A percentile compares a stretch with the other conserved stretches of the same genome.
These are phyloP conservation scores for Archegozetes longisetosus DNA, from an alignment of 1,140 invertebrate species.

Conservation along the genomic window DNA sequence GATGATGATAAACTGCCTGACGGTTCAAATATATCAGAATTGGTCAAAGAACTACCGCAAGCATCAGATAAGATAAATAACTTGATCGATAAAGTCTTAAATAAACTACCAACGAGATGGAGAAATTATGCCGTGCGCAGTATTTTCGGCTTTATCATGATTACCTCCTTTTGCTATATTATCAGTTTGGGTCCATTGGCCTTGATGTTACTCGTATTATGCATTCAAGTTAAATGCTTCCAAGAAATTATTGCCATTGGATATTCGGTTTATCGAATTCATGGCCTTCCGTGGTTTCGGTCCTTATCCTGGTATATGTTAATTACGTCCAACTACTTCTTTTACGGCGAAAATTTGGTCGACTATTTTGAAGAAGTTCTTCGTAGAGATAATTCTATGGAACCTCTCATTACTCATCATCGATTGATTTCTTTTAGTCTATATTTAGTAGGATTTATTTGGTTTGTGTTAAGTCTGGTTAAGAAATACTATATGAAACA, in stretches of 20 bases:
- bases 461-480: conserved; percentile 91
- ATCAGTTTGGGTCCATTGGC: conserved; percentile 90
- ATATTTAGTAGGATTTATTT: conserved; percentile 92
- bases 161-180: conserved; percentile 77
- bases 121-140: conserved; percentile 89
- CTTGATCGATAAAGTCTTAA: conserved; percentile 32
- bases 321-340: conserved; percentile 96
- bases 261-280: conserved; percentile 91
- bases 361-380: conserved; percentile 91
- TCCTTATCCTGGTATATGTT: conserved; percentile 99
- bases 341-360: conserved; percentile 93
- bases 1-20: conserved; percentile 23
- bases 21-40: conserved; percentile 22
- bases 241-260: conserved; percentile 99
- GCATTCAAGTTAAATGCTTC: conserved; percentile 98
- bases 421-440: conserved; percentile 93
- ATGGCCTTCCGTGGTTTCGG: conserved; percentile 95
- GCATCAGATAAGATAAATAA: conserved; percentile 77
- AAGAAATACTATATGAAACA: conserved; percentile 97
- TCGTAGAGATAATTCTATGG: conserved; percentile 79
- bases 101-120: conserved; percentile 47
- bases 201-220: conserved; percentile 79
- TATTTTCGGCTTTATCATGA: conserved; percentile 94
- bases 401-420: conserved; percentile 84
- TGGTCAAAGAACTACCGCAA: conserved; percentile 61